Conservation (phyloP, 2,113 vertebrate genomes). For the Notothenia coriiceps region DNA sequence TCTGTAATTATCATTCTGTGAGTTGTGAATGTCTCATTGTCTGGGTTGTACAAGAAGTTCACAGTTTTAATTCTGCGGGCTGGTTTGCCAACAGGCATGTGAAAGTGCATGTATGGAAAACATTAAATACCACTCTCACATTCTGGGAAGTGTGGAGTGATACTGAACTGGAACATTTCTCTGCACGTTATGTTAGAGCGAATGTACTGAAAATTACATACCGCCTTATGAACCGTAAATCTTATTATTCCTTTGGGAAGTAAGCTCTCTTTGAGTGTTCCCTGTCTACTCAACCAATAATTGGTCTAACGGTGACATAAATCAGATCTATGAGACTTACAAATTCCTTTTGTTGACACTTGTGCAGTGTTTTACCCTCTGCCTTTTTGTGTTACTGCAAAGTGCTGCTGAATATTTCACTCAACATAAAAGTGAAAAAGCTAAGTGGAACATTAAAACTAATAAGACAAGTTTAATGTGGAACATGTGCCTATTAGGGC, state of each 20-base stretch:
- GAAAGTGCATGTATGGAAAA: not conserved
- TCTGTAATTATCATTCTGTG: not conserved
- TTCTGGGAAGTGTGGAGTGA: constrained; percentile 60
- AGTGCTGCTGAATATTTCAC: not conserved
- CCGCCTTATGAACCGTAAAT: constrained; percentile 45
- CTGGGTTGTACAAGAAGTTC: not conserved
- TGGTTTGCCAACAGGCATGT: not conserved
- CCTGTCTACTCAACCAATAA: constrained; percentile 21
- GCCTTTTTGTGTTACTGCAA: not conserved
- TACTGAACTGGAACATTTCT: constrained; percentile 25
- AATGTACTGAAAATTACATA: constrained; percentile 37
- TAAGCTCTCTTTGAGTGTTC: constrained; percentile 18
- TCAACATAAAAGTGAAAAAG: not conserved
- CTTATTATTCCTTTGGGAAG: constrained; percentile 30
- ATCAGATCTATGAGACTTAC: constrained; percentile 50
- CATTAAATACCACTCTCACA: not conserved
- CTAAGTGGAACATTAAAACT: not conserved
- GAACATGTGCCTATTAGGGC: not conserved
- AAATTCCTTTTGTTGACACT: constrained; percentile 10
- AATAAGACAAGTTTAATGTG: not conserved
- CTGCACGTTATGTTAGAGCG: constrained; percentile 15
- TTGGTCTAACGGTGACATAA: constrained; percentile 47
- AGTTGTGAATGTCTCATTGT: not conserved
- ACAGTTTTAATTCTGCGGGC: not conserved
- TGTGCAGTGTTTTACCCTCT: not conserved